Evolutionary conservation across 2,113 vertebrate genomes (phyloP).

Genomic region (Stercorarius parasiticus): DNA sequence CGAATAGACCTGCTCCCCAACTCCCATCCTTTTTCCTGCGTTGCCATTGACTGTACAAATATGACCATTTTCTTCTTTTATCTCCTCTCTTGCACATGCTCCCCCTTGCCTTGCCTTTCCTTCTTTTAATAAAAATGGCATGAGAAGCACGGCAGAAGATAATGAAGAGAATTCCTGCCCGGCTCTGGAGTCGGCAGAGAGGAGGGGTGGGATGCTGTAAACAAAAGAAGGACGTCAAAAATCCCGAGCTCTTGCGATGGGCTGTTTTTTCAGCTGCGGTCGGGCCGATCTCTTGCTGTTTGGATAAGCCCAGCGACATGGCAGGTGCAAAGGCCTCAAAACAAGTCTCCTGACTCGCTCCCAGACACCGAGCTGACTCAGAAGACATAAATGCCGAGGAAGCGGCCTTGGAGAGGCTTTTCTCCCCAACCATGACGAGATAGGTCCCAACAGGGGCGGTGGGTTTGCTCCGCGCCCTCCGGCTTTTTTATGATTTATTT

Average conservation of each 20-base stretch:
- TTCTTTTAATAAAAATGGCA: conserved; percentile 60
- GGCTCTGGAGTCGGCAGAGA: conserved; percentile 4
- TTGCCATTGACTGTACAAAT: background rate
- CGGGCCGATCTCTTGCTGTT: background rate
- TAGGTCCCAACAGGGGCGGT: background rate
- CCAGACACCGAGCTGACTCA: background rate
- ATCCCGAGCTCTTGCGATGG: background rate
- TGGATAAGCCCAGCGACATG: conserved; percentile 49
- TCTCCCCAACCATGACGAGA: background rate
- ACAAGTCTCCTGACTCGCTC: background rate
- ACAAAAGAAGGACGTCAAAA: conserved; percentile 58
- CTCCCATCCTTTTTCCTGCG: background rate
- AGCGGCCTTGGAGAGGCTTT: background rate
- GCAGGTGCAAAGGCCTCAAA: conserved; percentile 65
- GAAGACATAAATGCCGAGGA: background rate
- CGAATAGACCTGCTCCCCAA: background rate
- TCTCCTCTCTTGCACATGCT: background rate
- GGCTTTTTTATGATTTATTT: background rate
- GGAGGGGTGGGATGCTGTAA: conserved; percentile 35
- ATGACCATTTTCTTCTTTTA: background rate
- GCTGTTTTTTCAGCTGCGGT: conserved; percentile 74
- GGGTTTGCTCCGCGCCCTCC: background rate
- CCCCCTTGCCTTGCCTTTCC: background rate
- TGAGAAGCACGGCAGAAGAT: conserved; percentile 52
- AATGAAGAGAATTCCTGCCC: conserved; percentile 67